Evolutionary conservation across 1,140 invertebrate species (phyloP), one percentile per base, ranked within the genome.

Genomic region (Nephotettix cincticeps): DNA sequence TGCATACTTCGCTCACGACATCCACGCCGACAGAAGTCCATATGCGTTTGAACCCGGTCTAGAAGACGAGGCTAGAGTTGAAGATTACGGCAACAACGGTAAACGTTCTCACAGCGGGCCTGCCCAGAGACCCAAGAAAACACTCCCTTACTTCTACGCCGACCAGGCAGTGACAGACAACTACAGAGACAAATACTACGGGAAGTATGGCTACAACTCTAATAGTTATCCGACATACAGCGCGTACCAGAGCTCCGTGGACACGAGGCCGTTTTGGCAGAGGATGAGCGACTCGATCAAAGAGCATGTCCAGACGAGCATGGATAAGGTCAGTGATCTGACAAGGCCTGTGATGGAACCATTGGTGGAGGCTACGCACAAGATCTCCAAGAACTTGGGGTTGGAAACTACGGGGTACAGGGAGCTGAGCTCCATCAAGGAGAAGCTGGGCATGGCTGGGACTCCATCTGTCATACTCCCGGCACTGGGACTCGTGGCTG

Each of bases 371-470:
- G 91, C 90, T 0, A 90, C 90, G 0, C 89, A 91, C 1, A 91
- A 92, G 80, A 91, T 91, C 65, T 89, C 89, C 1, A 84, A 90
- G 68, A 93, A 92, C 77, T 80, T 92, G 9, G 91, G 91, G 2
- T 80, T 92, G 1, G 84, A 87, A 1, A 78, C 29, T 28, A 23
- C 56, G 19, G 71, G 71, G 21, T 78, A 84, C 47, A 78, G 82
- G n/a, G 76, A 78, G 36, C 65, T 79, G 0, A 76, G 67, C 67
- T 43, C 73, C 86, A 88, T 2, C 86, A 91, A 77, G 78, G 88
- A 93, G 74, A 91, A 91, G 77, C 83, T 92, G n/a, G 90, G 88
- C 0, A 84, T 87, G 0, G 83, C 83, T 11, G 80, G 79, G 6
- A 80, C 75, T 36, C 75, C 82, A 0, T 84, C 84, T 1, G 87